Conservation (phyloP, 2,797 vertebrate genomes). For the Artibeus jamaicensis region DNA sequence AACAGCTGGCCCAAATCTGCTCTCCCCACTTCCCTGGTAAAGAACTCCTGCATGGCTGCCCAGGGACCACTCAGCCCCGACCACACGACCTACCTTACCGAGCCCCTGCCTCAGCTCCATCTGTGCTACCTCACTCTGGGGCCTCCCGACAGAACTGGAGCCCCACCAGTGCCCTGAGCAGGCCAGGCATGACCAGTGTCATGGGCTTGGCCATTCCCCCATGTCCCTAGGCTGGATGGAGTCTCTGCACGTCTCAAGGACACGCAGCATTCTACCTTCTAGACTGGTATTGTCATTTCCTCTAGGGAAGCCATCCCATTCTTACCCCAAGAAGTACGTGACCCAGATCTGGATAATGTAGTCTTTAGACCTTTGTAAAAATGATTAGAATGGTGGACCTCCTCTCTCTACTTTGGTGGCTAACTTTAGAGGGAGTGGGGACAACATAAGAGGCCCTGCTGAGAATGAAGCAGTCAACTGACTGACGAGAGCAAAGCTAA, state of each 20-base stretch:
- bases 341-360: not conserved
- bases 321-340: not conserved
- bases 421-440: not conserved
- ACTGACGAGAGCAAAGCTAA: not conserved
- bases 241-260: not conserved
- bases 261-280: not conserved
- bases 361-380: not conserved
- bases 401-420: not conserved
- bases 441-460: not conserved
- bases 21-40: not conserved
- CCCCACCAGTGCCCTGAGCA: rapidly evolving
- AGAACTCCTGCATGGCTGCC: not conserved
- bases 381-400: not conserved
- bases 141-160: not conserved
- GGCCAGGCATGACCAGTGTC: not conserved
- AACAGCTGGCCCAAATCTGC: not conserved
- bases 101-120: not conserved
- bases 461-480: not conserved
- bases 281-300: not conserved
- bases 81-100: no score
- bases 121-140: not conserved
- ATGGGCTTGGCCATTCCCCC: not conserved
- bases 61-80: not conserved
- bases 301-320: not conserved
- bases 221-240: not conserved